These are phyloP conservation scores for Gisinianus flammeolus DNA, from an alignment of 2,888 invertebrate genomes.

Conservation along the genomic window DNA sequence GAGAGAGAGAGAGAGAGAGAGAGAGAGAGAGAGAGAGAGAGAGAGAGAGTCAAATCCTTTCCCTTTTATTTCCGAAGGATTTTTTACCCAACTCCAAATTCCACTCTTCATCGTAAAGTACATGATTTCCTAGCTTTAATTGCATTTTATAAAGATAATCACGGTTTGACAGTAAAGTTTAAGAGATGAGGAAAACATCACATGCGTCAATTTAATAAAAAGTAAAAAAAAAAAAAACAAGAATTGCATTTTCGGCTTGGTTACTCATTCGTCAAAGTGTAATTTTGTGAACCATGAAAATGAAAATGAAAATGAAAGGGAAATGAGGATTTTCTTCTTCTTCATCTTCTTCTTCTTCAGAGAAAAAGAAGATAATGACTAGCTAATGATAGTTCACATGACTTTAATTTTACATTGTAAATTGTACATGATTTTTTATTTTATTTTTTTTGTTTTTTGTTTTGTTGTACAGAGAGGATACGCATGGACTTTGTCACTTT, in stretches of 20 bases:
- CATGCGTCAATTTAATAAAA: too few species aligned
- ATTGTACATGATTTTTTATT: not conserved
- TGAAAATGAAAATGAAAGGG: not conserved
- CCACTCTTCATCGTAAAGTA: too few species aligned
- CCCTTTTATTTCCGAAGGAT: too few species aligned
- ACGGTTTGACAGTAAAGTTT: not conserved
- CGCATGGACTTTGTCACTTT: conserved; percentile 24
- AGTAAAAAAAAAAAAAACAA: too few species aligned
- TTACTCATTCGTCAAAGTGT: not conserved
- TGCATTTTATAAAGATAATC: not conserved
- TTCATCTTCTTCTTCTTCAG: not conserved
- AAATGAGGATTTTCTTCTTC: not conserved
- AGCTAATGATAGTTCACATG: not conserved
- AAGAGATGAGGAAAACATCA: too few species aligned
- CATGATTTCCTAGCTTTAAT: too few species aligned
- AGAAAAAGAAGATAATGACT: not conserved
- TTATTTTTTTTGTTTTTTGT: not conserved
- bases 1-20: too few species aligned
- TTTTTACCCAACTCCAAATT: too few species aligned
- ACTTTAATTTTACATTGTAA: not conserved
- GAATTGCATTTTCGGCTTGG: not conserved
- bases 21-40: too few species aligned
- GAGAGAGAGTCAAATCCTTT: too few species aligned
- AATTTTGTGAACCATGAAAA: not conserved
- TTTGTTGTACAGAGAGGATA: conserved; percentile 21